Evolutionary conservation across 2,113 vertebrate genomes (phyloP), one percentile per base, ranked within the genome.

Genomic region (Percina caprodes): DNA sequence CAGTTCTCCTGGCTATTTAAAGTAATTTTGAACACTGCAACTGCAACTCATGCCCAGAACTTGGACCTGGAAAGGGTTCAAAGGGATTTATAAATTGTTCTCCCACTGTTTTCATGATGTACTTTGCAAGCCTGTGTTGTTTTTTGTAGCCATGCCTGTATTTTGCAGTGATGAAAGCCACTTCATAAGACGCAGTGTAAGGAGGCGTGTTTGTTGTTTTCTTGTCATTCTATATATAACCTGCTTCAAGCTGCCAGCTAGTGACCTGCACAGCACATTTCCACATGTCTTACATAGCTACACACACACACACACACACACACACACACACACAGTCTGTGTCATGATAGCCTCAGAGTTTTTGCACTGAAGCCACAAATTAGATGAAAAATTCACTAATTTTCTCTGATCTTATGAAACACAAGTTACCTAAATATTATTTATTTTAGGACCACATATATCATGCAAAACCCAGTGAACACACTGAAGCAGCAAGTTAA

Each of bases 141-240:
- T 70, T 70, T 86, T 86, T 18, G 6, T 30, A 60, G 81, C 66
- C 88, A 76, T 49, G 51, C 75, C 90, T 88, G 91, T 91, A 86
- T 87, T 63, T 65, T 33, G 1, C 23, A 39, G 52, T 75, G 77
- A 89, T n/a, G 89, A 84, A 88, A 88, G 74, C 72, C 3, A 4
- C 12, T 19, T 71, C 82, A 90, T 92, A 88, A 86, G 86, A 80
- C n/a, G 19, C 18, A 12, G 26, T 52, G 49, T 74, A 54, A 56
- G 75, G 15, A 76, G 56, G 48, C 62, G 74, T 68, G 81, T 75
- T 89, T 82, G 84, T 92, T 91, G 84, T 92, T 92, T 91, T 88
- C 86, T 78, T 82, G 59, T 84, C 52, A 46, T 69, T 89, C 93
- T 94, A 94, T 87, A 89, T 92, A 92, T 94, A 94, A 84, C 85